Base-by-base conservation (phyloP, 2,113 vertebrate genomes). In the Macquaria ambigua region DNA sequence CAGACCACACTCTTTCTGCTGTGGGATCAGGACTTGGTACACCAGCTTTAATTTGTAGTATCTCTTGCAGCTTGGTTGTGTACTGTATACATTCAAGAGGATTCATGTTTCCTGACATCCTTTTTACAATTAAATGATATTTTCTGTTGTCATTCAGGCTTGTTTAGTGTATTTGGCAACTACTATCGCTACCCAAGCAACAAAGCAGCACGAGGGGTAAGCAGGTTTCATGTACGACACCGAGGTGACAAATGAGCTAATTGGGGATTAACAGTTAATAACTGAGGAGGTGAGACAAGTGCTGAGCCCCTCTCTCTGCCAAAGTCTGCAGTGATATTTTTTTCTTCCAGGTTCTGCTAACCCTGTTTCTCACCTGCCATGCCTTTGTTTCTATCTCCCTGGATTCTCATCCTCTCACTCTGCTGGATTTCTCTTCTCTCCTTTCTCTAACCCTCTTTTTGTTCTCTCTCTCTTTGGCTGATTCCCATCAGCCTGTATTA, bases 201-300 rank as follows among this genome's bases (percentile, higher is more conserved):
- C 90, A 87, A 88, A 86, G 86, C 87, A 79, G 77, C 84, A 64
- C 3, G 15, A 84, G 81, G 73, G 68, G 56, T 80, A 83, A 87
- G 90, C 77, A 76, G 83, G 90, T 88, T 74, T 87, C 53, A 12
- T 76, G 89, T 84, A 69, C 71, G 59, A 85, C 88, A 81, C 50
- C n/a, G 73, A 90, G 89, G 89, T 91, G 87, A 94, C 70, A 55
- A 76, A 82, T 87, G 86, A 92, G 89, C 89, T 93, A 94, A 95
- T 94, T 93, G 91, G 81, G 92, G 93, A 94, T 95, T 94, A 94
- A 85, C 83, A 56, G 82, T 89, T 92, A 93, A 92, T 91, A 91
- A 87, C 85, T 84, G 74, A 61, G 59, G 86, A 63, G 88, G 79
- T 78, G 91, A 81, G 79, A 87, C 87, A 73, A 86, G 80, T 81